Base-by-base conservation (phyloP, 2,888 invertebrate species). In the Gibbula magus region DNA sequence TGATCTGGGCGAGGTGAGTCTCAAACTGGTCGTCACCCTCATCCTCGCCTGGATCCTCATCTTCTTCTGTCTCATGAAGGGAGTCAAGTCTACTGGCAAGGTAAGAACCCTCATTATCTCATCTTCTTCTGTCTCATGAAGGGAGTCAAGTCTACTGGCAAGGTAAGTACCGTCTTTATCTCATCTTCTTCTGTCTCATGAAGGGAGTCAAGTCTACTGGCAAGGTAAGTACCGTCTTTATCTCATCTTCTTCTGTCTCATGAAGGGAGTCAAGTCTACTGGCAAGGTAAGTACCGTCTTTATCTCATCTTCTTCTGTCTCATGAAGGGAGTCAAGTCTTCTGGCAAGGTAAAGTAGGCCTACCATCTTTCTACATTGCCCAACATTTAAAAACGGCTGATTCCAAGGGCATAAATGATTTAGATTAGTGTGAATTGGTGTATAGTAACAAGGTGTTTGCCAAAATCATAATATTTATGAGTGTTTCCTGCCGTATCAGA, bases 71-170 rank as follows among this genome's bases (percentile, higher is more conserved):
- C 85, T 92, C 35, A 89, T 88, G 83, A 91, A 89, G 77, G 92
- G 91, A 3, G 88, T 92, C 81, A 91, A 91, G 79, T 89, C 91
- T 0, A 89, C 91, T 1, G 91, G 92, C 32, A 91, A 91, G 88
- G 90, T 90, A 78, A 8, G 10, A n/a, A n/a, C n/a, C n/a, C n/a
- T n/a, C n/a, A n/a, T n/a, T n/a, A n/a, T n/a, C 83, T 92, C 78
- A 88, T 92, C 79, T 91, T 91, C 85, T 87, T 90, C 83, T 91
- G 91, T 80, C 85, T 92, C 35, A 89, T 88, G 83, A 91, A 89
- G 77, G 92, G 91, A 3, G 88, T 92, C 81, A 91, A 91, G 79
- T 89, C 91, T 0, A 89, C 91, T 45, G 45, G 45, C 45, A 45
- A 45, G 45, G 45, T 45, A 45, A 1, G 10, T 10, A 8, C 5